Percentiles rank a stretch among this genome's conserved stretches.
Evolutionary conservation across 2,797 vertebrate genomes (phyloP).

Genomic region (Hoplostethus atlanticus): DNA sequence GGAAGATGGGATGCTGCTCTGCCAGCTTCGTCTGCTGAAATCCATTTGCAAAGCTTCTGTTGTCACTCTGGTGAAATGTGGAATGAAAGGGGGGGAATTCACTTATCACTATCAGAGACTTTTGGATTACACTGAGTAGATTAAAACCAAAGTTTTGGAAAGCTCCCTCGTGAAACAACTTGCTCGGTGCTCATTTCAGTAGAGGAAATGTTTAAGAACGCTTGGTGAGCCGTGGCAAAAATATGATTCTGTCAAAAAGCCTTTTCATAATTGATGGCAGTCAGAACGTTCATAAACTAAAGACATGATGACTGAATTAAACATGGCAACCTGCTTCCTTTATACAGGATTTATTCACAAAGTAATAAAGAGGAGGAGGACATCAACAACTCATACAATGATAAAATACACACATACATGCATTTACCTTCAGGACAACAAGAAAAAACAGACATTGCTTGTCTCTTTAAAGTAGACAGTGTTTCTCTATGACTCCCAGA

Average conservation of each 20-base stretch:
- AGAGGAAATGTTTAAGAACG: constrained; percentile 22
- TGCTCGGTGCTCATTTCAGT: not conserved
- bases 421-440: too few relatives aligned
- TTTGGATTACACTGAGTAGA: constrained; percentile 21
- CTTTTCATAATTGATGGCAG: constrained; percentile 36
- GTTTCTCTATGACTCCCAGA: too few relatives aligned
- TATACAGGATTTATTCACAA: constrained; percentile 38
- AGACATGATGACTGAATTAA: constrained; percentile 43
- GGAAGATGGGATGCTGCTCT: constrained; percentile 40
- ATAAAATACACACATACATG: too few relatives aligned
- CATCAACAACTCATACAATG: too few relatives aligned
- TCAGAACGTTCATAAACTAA: not conserved
- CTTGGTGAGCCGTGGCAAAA: constrained; percentile 49
- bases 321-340: constrained; percentile 5
- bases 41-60: constrained; percentile 43
- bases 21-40: constrained; percentile 28
- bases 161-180: constrained; percentile 3
- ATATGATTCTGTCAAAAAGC: constrained; percentile 53
- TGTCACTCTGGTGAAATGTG: constrained; percentile 34
- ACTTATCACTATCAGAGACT: constrained; percentile 17
- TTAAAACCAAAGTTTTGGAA: constrained; percentile 46
- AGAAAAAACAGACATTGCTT: too few relatives aligned
- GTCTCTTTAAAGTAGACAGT: too few relatives aligned
- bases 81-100: not conserved
- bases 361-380: not conserved